These are phyloP conservation scores for Pilophorus perplexus DNA, from an alignment of 2,888 invertebrate species.

Conservation along the genomic window DNA sequence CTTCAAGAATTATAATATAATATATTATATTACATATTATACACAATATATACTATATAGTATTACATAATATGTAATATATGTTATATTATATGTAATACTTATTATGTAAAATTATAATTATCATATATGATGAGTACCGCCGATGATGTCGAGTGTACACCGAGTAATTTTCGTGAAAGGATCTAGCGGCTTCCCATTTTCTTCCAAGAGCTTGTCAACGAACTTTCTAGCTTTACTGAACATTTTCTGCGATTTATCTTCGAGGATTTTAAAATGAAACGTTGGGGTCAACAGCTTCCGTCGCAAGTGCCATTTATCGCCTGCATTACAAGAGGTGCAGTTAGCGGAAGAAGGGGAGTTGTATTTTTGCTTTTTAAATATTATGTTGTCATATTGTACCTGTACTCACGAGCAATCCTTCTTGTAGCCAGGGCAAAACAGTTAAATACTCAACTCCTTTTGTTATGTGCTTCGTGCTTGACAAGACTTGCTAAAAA, in stretches of 20 bases:
- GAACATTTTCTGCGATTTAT: conserved; percentile 17
- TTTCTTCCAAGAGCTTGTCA: conserved; percentile 17
- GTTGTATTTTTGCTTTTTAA: too few relatives aligned
- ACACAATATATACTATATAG: too few relatives aligned
- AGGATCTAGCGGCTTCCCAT: conserved; percentile 11
- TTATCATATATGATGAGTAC: not conserved
- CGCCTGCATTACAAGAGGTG: conserved; percentile 34
- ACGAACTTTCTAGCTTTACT: conserved; percentile 21
- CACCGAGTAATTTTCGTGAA: conserved; percentile 6
- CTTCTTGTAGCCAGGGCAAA: conserved; percentile 24
- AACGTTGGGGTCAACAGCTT: conserved; percentile 40
- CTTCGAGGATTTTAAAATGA: conserved; percentile 42
- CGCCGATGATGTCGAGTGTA: conserved; percentile 30
- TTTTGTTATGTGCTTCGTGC: conserved; percentile 33
- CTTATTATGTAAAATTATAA: not conserved
- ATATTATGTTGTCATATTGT: not conserved
- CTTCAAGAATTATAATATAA: not conserved
- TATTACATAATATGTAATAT: too few relatives aligned
- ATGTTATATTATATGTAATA: too few relatives aligned
- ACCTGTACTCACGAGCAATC: conserved; percentile 36
- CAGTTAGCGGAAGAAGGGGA: too few relatives aligned
- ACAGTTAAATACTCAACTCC: conserved; percentile 23
- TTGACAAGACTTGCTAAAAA: conserved; percentile 17
- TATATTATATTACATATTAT: too few relatives aligned
- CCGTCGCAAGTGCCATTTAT: conserved; percentile 39